phyloP scores from a whole-genome alignment of 1,140 invertebrate species.

The Pogonomyrmex barbatus region DNA sequence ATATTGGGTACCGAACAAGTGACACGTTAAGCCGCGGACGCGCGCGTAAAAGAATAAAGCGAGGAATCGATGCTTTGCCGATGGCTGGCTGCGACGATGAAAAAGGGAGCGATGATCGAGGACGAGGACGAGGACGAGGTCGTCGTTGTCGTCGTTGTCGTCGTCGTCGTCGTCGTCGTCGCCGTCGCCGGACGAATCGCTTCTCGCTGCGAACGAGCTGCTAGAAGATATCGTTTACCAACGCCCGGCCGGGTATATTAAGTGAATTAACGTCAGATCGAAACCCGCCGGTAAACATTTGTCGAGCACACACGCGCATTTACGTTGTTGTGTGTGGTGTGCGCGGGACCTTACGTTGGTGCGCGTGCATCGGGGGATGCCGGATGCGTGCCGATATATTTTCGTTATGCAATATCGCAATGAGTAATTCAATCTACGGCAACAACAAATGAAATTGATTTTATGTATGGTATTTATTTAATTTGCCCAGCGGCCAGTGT shows the following conservation, averaged over 20 bases:
- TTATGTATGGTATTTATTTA: conserved; percentile 51
- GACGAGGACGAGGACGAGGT: background rate
- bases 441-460: conserved; percentile 55
- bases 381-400: background rate
- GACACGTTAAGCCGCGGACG: conserved; percentile 67
- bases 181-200: background rate
- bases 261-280: conserved; percentile 57
- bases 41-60: conserved; percentile 53
- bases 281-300: conserved; percentile 48
- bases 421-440: conserved; percentile 27
- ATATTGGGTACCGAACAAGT: conserved; percentile 57
- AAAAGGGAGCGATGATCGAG: conserved; percentile 46
- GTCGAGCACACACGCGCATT: background rate
- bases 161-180: background rate
- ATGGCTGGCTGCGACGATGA: conserved; percentile 5
- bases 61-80: conserved; percentile 30
- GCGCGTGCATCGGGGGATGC: too few relatives aligned
- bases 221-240: conserved; percentile 47
- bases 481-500: conserved; percentile 22
- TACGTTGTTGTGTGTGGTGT: too few relatives aligned
- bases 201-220: background rate
- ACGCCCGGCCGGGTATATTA: conserved; percentile 28
- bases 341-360: background rate
- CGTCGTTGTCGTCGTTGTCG: background rate
- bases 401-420: conserved; percentile 29